Conservation (phyloP, 2,888 invertebrate species). For the Lasioglossum leucozonium region DNA sequence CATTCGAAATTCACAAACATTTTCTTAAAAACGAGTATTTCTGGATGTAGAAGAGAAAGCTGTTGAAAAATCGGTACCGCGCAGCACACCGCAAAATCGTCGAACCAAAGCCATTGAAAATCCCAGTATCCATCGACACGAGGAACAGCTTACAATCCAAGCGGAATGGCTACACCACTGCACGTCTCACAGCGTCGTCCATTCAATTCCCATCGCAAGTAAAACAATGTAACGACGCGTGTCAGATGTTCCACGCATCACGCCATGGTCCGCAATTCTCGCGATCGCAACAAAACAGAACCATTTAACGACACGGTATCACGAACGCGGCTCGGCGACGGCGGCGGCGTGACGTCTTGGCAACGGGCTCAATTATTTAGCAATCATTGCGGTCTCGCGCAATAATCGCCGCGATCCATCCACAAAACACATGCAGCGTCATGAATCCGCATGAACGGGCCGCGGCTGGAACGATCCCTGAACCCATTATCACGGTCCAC, state of each 20-base stretch:
- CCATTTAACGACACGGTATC: constrained; percentile 4
- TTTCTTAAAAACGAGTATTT: background rate
- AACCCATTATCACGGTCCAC: constrained; percentile 38
- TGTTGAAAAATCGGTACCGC: too few relatives aligned
- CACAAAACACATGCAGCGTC: constrained; percentile 20
- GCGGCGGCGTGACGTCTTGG: background rate
- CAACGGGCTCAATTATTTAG: constrained; percentile 25
- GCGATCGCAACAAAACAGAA: constrained; percentile 3
- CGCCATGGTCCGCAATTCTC: background rate
- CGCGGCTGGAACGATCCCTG: constrained; percentile 24
- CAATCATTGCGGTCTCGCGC: constrained; percentile 20
- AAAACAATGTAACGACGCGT: constrained; percentile 18
- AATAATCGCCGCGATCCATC: constrained; percentile 2
- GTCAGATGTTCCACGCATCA: constrained; percentile 16
- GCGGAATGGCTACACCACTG: background rate
- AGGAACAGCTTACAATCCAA: background rate
- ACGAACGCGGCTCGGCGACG: background rate
- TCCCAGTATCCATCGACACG: background rate
- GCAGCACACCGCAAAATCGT: background rate
- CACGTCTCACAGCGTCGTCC: background rate
- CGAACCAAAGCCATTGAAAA: background rate
- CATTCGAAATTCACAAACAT: too few relatives aligned
- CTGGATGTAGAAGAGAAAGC: background rate
- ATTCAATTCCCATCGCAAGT: background rate
- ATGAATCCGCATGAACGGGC: constrained; percentile 9